phyloP scores from a whole-genome alignment of 1,140 invertebrate species.

The Meloidogyne hapla region DNA sequence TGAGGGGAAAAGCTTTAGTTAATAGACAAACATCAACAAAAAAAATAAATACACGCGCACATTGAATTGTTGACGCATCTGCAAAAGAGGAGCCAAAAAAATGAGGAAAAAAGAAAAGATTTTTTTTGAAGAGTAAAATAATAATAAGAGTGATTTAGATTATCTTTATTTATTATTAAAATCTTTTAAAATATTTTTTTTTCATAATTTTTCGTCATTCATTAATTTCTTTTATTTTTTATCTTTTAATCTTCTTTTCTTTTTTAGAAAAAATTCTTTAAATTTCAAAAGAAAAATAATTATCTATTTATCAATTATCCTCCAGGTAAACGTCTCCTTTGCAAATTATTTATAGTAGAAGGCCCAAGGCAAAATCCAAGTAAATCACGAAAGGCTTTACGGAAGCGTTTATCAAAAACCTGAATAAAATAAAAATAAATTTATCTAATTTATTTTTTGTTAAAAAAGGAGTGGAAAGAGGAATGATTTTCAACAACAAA shows the following conservation, averaged over 20 bases:
- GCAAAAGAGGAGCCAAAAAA: background rate
- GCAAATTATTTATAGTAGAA: background rate
- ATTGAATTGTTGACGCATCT: background rate
- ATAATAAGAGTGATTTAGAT: background rate
- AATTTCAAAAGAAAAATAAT: too few species aligned
- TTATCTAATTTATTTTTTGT: background rate
- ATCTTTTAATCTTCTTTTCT: background rate
- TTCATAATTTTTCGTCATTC: background rate
- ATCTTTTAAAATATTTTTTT: background rate
- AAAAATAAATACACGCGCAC: background rate
- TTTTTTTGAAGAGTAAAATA: background rate
- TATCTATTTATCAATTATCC: too few species aligned
- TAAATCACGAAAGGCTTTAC: constrained; percentile 95
- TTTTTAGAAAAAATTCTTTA: too few species aligned
- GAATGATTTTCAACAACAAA: too few species aligned
- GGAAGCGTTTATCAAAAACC: constrained; percentile 95
- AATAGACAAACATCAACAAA: background rate
- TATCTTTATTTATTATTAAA: too few species aligned
- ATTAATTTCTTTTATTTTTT: too few species aligned
- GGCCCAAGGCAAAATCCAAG: constrained; percentile 66
- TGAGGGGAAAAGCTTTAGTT: background rate
- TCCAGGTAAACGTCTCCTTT: background rate
- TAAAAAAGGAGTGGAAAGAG: too few species aligned
- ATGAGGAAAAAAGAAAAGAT: background rate
- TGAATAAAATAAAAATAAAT: background rate